Evolutionary conservation across 2,888 invertebrate genomes (phyloP).

Genomic region (Teleiodes luculella): DNA sequence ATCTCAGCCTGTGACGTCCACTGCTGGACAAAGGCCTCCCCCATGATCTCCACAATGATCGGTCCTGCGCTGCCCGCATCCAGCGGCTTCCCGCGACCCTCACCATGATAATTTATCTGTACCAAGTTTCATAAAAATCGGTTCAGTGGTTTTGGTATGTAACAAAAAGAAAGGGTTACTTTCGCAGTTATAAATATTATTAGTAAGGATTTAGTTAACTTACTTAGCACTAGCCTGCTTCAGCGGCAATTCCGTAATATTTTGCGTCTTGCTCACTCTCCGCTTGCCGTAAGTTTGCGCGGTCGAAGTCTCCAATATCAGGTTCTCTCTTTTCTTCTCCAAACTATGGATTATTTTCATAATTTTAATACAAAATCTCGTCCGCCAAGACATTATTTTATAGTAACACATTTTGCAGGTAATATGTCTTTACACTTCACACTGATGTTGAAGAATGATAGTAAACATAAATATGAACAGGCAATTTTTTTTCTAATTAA

Average conservation of each 20-base stretch:
- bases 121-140: too few species aligned
- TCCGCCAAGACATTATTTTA: background rate
- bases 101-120: too few species aligned
- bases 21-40: too few species aligned
- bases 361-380: background rate
- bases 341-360: slow-evolving; percentile 31
- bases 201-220: slow-evolving; percentile 14
- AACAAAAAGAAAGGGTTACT: too few species aligned
- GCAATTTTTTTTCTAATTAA: background rate
- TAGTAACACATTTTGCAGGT: background rate
- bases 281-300: slow-evolving; percentile 52
- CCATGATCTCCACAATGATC: too few species aligned
- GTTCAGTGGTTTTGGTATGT: too few species aligned
- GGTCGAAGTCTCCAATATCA: slow-evolving; percentile 40
- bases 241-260: slow-evolving; percentile 42
- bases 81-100: too few species aligned
- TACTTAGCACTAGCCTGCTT: slow-evolving; percentile 43
- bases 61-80: too few species aligned
- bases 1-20: too few species aligned
- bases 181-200: too few species aligned
- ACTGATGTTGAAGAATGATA: background rate
- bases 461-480: background rate
- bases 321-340: slow-evolving; percentile 45
- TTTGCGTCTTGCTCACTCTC: slow-evolving; percentile 56
- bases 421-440: background rate